These are phyloP conservation scores for Actenoides hombroni DNA, from an alignment of 2,113 vertebrate species.

Conservation along the genomic window DNA sequence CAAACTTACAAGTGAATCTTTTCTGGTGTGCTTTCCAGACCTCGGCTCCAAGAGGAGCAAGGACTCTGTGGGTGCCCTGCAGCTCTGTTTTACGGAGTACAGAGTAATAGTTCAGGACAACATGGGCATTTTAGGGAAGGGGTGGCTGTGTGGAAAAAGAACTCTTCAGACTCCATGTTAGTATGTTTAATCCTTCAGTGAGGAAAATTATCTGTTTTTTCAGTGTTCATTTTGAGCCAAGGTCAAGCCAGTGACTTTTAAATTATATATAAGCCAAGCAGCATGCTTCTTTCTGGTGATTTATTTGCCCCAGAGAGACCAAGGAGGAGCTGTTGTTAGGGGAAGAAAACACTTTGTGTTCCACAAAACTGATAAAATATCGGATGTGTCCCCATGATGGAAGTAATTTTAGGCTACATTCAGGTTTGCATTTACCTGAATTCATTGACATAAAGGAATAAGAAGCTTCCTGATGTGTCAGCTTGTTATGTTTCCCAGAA, in stretches of 20 bases:
- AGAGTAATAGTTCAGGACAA: not conserved
- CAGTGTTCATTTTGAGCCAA: not conserved
- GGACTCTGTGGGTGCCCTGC: no score
- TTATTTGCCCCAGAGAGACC: not conserved
- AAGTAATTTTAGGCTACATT: not conserved
- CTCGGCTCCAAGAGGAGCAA: not conserved
- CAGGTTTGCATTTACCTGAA: not conserved
- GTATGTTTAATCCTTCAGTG: not conserved
- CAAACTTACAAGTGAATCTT: rapidly evolving
- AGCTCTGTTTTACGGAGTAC: not conserved
- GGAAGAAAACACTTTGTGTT: not conserved
- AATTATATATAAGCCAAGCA: not conserved
- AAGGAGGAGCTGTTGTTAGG: not conserved
- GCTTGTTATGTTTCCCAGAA: not conserved
- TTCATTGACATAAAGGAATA: not conserved
- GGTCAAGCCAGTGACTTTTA: not conserved
- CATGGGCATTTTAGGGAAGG: not conserved
- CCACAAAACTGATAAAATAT: not conserved
- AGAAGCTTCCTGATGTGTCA: not conserved
- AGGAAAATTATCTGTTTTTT: not conserved
- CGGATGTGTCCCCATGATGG: not conserved
- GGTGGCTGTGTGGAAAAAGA: not conserved
- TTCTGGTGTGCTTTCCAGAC: not conserved
- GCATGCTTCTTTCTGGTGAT: not conserved
- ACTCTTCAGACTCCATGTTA: not conserved